A percentile compares a stretch with the other conserved stretches of the same genome.
Conservation (phyloP, 2,113 vertebrate genomes). For the Tyrannus savana region DNA sequence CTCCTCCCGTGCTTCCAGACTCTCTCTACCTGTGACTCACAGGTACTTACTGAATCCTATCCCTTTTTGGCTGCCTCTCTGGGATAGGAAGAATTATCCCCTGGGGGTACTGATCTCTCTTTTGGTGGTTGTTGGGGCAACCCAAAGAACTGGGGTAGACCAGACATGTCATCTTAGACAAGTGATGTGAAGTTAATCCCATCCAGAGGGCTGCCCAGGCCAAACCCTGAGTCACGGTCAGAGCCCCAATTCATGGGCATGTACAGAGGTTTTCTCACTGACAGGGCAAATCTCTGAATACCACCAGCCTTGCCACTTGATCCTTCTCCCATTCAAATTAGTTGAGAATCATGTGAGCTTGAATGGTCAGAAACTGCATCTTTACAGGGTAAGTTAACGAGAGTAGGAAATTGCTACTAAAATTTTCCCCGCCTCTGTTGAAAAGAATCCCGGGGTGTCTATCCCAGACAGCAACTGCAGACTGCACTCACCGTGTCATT, state of each 20-base stretch:
- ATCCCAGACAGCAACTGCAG: conserved; percentile 63
- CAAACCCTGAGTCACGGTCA: conserved; percentile 38
- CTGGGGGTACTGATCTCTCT: conserved; percentile 7
- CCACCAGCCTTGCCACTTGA: not conserved
- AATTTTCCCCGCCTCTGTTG: conserved; percentile 50
- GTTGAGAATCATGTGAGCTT: not conserved
- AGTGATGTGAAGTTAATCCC: not conserved
- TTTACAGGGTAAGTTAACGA: conserved; percentile 3
- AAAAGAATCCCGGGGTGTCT: conserved; percentile 55
- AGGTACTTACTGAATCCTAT: not conserved
- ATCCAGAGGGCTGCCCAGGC: not conserved
- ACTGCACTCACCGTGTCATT: conserved; percentile 56
- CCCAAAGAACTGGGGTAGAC: not conserved
- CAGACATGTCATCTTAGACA: not conserved
- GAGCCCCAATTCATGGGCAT: not conserved
- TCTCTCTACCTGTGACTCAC: conserved; percentile 5
- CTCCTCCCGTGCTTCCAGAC: not conserved
- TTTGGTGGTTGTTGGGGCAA: not conserved
- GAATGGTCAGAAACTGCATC: not conserved
- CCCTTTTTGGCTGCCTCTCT: not conserved
- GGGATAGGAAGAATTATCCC: not conserved
- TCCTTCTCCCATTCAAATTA: conserved; percentile 34
- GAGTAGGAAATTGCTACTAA: conserved; percentile 56
- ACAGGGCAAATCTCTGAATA: conserved; percentile 21
- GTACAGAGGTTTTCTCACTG: conserved; percentile 4